phyloP scores from a whole-genome alignment of 2,888 invertebrate genomes.

The Polydrusus pterygomalis region DNA sequence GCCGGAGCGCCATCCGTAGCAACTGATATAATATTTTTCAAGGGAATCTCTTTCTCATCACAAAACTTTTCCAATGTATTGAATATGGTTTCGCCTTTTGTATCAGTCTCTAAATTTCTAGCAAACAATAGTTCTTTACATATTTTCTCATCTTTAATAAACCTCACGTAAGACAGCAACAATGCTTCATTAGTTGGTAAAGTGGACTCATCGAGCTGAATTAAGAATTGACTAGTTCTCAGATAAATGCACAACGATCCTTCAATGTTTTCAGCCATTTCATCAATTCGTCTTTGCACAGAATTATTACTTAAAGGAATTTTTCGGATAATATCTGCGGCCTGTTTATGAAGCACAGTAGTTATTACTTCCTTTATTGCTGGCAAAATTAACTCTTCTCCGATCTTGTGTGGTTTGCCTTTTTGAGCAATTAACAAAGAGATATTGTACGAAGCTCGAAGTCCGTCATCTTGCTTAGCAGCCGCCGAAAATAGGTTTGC shows the following conservation, averaged over 20 bases:
- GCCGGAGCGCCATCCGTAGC: constrained; percentile 40
- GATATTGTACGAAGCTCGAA: too few relatives aligned
- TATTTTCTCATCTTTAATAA: too few relatives aligned
- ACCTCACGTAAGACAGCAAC: constrained; percentile 18
- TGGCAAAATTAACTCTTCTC: constrained; percentile 33
- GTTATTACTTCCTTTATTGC: constrained; percentile 38
- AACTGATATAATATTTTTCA: constrained; percentile 39
- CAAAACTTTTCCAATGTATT: constrained; percentile 39
- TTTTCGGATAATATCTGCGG: constrained; percentile 26
- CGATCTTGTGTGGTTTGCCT: constrained; percentile 28
- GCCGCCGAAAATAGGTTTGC: too few relatives aligned
- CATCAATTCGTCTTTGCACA: constrained; percentile 35
- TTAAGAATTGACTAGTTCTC: too few relatives aligned
- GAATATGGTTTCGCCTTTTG: constrained; percentile 40
- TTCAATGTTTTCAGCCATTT: constrained; percentile 33
- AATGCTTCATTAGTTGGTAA: constrained; percentile 35
- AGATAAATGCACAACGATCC: too few relatives aligned
- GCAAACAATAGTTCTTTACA: too few relatives aligned
- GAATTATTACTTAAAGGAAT: constrained; percentile 29
- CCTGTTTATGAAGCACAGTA: constrained; percentile 40
- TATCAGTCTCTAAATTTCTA: constrained; percentile 1
- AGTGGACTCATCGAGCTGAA: constrained; percentile 32
- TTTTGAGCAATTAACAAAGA: constrained; percentile 28
- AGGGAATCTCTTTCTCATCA: constrained; percentile 29
- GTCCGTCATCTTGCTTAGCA: too few relatives aligned